phyloP scores from a whole-genome alignment of 2,797 vertebrate species.

The Poecilia gillii region DNA sequence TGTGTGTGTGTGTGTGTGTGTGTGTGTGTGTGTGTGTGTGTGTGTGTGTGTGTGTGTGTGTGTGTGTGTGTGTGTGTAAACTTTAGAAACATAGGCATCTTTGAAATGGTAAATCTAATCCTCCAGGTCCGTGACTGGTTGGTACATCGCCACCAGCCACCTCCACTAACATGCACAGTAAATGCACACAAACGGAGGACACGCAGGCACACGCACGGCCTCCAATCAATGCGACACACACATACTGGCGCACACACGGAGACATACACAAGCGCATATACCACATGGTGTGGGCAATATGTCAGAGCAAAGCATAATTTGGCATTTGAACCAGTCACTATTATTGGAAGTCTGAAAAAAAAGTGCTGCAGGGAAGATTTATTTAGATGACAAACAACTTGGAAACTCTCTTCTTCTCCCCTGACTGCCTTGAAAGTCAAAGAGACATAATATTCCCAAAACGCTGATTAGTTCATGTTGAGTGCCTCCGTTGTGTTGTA shows the following conservation, averaged over 20 bases:
- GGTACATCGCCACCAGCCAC: conserved; percentile 80
- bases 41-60: conserved; percentile 77
- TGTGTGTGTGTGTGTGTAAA: conserved; percentile 78
- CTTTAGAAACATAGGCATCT: conserved; percentile 83
- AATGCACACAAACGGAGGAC: conserved; percentile 73
- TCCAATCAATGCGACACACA: conserved; percentile 49
- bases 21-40: conserved; percentile 77
- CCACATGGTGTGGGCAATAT: conserved; percentile 85
- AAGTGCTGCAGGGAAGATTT: conserved; percentile 76
- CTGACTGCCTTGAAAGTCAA: conserved; percentile 74
- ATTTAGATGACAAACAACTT: conserved; percentile 77
- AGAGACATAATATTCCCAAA: conserved; percentile 77
- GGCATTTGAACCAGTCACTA: conserved; percentile 84
- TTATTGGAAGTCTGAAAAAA: conserved; percentile 78
- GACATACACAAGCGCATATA: conserved; percentile 53
- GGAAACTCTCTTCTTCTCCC: conserved; percentile 70
- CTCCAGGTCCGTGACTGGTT: conserved; percentile 82
- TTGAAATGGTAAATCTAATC: conserved; percentile 85
- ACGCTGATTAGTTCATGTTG: conserved; percentile 80
- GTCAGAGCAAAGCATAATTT: conserved; percentile 83
- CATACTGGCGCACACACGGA: conserved; percentile 26
- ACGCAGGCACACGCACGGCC: conserved; percentile 36
- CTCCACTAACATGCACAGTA: conserved; percentile 74
- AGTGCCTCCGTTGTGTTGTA: conserved; percentile 70
- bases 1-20: conserved; percentile 59